Evolutionary conservation across 1,140 invertebrate genomes (phyloP).

Genomic region (Schlechtendalia chinensis): DNA sequence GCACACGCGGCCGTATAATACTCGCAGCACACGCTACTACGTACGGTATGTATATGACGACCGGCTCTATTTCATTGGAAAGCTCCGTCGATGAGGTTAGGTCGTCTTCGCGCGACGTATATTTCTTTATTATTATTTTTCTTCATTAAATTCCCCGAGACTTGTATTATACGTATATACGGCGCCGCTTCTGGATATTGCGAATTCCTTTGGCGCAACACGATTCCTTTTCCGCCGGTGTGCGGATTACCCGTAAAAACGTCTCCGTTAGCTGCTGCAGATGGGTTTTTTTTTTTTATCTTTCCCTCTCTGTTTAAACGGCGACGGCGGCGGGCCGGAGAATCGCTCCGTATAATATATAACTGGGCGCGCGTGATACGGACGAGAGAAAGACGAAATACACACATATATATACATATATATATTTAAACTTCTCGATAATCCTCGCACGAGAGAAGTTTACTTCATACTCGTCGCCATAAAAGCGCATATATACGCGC

Average conservation of each 20-base stretch:
- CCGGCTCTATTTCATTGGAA: too few relatives aligned
- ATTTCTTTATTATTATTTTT: too few relatives aligned
- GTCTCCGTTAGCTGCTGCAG: not conserved
- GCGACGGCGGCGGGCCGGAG: too few relatives aligned
- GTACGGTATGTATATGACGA: too few relatives aligned
- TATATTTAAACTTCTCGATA: conserved; percentile 8
- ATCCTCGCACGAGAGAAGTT: conserved; percentile 27
- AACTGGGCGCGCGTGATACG: too few relatives aligned
- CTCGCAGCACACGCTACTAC: too few relatives aligned
- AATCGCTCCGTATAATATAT: not conserved
- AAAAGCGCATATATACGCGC: too few relatives aligned
- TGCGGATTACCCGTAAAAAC: not conserved
- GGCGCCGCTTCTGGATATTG: conserved; percentile 8
- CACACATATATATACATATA: too few relatives aligned
- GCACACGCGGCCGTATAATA: too few relatives aligned
- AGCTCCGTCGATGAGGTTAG: too few relatives aligned
- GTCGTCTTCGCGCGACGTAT: too few relatives aligned
- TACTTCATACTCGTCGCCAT: not conserved
- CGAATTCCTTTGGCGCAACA: conserved; percentile 3
- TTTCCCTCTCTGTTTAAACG: not conserved
- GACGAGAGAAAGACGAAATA: too few relatives aligned
- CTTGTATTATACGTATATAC: not conserved
- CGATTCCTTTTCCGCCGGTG: not conserved
- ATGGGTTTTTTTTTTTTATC: conserved; percentile 15
- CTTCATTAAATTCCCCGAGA: conserved; percentile 25